phyloP scores from a whole-genome alignment of 2,888 invertebrate genomes.

The Apotomis turbidana region DNA sequence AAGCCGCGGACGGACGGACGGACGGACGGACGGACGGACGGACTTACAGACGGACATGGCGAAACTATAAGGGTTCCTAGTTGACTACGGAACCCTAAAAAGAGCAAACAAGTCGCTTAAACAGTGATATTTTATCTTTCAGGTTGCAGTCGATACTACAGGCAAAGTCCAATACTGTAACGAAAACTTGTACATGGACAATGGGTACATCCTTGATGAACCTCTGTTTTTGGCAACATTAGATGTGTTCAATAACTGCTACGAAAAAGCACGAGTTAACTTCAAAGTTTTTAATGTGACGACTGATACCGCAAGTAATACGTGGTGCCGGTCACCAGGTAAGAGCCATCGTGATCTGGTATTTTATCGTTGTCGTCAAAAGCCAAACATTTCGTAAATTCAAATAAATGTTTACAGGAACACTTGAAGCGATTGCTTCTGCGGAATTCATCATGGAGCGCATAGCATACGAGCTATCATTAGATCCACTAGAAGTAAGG shows the following conservation, averaged over 20 bases:
- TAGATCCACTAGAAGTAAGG: slow-evolving; percentile 80
- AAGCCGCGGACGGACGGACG: too few relatives aligned
- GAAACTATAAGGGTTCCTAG: too few relatives aligned
- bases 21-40: too few relatives aligned
- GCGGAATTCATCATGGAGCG: slow-evolving; percentile 85
- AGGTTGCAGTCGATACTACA: slow-evolving; percentile 62
- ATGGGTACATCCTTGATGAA: slow-evolving; percentile 69
- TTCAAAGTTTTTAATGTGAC: slow-evolving; percentile 53
- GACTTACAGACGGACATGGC: too few relatives aligned
- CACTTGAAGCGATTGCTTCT: slow-evolving; percentile 78
- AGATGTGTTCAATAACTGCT: slow-evolving; percentile 54
- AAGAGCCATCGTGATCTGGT: background rate
- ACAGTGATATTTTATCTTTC: slow-evolving; percentile 23
- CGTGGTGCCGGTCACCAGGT: slow-evolving; percentile 65
- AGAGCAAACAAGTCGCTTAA: background rate
- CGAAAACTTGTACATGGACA: slow-evolving; percentile 72
- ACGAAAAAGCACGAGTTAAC: slow-evolving; percentile 55
- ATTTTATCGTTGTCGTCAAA: too few relatives aligned
- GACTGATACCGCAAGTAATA: slow-evolving; percentile 64
- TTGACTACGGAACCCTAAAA: too few relatives aligned
- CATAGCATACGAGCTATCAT: slow-evolving; percentile 72
- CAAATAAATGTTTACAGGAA: slow-evolving; percentile 50
- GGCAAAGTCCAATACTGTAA: slow-evolving; percentile 81
- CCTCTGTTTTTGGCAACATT: slow-evolving; percentile 44
- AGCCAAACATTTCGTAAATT: too few relatives aligned